phyloP scores from a whole-genome alignment of 1,140 invertebrate genomes.

The Tetraneura akinire region DNA sequence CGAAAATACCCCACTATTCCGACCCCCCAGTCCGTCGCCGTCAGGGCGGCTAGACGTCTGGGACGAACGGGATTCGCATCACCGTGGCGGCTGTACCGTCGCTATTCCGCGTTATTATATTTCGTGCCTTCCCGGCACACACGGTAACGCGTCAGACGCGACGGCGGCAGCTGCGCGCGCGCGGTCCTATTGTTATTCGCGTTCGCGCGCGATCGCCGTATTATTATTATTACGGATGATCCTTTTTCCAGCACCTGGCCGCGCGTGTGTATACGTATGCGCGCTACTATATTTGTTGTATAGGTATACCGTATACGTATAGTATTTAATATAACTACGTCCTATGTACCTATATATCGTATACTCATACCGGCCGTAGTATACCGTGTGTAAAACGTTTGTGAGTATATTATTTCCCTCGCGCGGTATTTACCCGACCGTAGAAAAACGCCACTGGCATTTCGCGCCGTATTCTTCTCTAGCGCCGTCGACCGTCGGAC shows the following conservation, averaged over 20 bases:
- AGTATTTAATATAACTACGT: too few relatives aligned
- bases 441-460: constrained; percentile 6
- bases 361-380: too few relatives aligned
- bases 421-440: constrained; percentile 34
- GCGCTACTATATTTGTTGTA: too few relatives aligned
- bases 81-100: background rate
- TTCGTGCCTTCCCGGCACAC: too few relatives aligned
- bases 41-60: constrained; percentile 45
- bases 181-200: constrained; percentile 9
- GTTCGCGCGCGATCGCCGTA: constrained; percentile 41
- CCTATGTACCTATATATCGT: too few relatives aligned
- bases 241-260: constrained; percentile 40
- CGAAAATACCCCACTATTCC: too few relatives aligned
- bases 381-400: background rate
- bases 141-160: constrained; percentile 10
- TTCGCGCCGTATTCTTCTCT: background rate
- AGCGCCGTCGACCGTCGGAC: background rate
- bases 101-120: background rate
- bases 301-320: too few relatives aligned
- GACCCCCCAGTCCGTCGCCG: background rate
- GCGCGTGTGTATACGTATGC: background rate
- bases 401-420: background rate
- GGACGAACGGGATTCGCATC: constrained; percentile 38
- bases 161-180: constrained; percentile 14
- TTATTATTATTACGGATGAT: too few relatives aligned